phyloP scores from a whole-genome alignment of 2,797 vertebrate species.

The Scyliorhinus canicula region DNA sequence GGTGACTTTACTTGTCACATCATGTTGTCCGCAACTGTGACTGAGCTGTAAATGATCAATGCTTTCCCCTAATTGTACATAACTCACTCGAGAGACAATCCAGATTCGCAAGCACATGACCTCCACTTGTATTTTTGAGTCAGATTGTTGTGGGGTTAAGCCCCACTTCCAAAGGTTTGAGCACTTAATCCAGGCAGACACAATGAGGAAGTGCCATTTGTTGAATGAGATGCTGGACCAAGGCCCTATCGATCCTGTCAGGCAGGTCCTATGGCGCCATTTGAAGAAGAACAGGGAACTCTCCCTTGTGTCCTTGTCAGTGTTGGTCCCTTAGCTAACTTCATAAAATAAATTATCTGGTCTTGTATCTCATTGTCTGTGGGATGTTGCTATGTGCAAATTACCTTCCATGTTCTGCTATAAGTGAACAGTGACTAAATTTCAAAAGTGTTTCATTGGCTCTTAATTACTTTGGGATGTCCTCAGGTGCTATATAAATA shows the following conservation, averaged over 20 bases:
- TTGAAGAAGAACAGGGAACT: not conserved
- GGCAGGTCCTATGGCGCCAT: not conserved
- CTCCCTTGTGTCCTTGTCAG: not conserved
- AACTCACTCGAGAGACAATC: not conserved
- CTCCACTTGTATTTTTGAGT: not conserved
- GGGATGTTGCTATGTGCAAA: not conserved
- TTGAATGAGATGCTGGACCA: not conserved
- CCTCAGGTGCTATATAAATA: not conserved
- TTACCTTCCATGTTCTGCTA: not conserved
- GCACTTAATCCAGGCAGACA: too few species aligned
- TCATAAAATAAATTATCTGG: not conserved
- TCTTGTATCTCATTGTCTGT: not conserved
- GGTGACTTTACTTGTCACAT: too few species aligned
- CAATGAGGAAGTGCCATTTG: not conserved
- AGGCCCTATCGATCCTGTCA: not conserved
- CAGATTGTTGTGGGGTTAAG: not conserved
- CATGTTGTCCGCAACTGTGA: not conserved
- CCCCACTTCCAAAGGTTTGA: not conserved
- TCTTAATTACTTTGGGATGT: not conserved
- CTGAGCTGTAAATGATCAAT: not conserved
- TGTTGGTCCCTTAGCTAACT: not conserved
- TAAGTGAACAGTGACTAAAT: not conserved
- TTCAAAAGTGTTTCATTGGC: not conserved
- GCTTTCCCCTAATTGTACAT: not conserved
- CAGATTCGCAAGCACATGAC: not conserved